Evolutionary conservation across 23 tunicate species (phyloP), one percentile per base, ranked within the genome.

Genomic region (Styela clava): DNA sequence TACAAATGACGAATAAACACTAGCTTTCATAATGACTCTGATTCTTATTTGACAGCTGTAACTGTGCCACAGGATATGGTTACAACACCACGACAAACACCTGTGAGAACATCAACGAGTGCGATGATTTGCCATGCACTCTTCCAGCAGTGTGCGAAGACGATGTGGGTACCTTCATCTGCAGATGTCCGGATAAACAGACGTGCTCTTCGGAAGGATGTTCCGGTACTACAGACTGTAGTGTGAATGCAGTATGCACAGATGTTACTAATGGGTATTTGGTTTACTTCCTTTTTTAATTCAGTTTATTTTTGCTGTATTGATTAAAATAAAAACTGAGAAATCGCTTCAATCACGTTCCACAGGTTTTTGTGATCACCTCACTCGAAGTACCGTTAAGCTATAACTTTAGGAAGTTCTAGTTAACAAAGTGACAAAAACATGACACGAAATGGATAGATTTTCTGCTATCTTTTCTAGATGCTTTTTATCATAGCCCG

Each of bases 101-200:
- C 18, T 71, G 77, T 32, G 37, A 32, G 2, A 71, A 71, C 77
- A 30, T 71, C 16, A 16, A 71, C 77, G 77, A 71, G 16, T 71
- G 77, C 16, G 37, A 3, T 31, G 34, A 26, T 34, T 71, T 16
- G 5, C 77, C 77, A 19, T 71, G 77, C 35, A 18, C 12, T 19
- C 7, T 35, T 26, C 35, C 35, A 29, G 77, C 77, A 22, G 77
- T 30, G 35, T 71, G 77, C 37, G 34, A 21, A 32, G 77, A 71
- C 16, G 29, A 33, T 3, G 5, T 3, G 3, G 77, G 77, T 16
- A 29, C 35, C 29, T 71, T 71, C 16, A 71, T 5, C 24, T 71
- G 77, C 35, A 3, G 18, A 3, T 71, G 77, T 71, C 32, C 77
- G 3, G 34, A 7, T 30, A 35, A 35, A 2, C 7, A 22, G 3